phyloP scores from a whole-genome alignment of 1,140 invertebrate genomes.

The Rhyacophila brunnea region DNA sequence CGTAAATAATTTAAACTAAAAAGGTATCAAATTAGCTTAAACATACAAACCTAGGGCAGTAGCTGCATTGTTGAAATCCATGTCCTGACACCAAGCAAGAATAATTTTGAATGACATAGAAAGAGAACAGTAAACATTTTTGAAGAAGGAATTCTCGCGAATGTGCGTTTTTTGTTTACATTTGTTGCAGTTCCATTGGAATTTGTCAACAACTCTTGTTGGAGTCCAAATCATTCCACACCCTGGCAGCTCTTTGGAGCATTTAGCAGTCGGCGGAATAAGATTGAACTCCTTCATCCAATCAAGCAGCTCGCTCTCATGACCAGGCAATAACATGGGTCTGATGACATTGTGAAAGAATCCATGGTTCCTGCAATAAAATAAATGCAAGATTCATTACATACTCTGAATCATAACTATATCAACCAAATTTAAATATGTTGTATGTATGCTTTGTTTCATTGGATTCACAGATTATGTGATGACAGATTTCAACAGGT shows the following conservation, averaged over 20 bases:
- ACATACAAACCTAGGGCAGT: slow-evolving; percentile 23
- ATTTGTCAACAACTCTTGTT: slow-evolving; percentile 32
- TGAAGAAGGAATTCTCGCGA: slow-evolving; percentile 33
- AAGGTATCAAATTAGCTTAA: too few species aligned
- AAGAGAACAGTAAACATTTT: slow-evolving; percentile 27
- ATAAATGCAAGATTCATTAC: background rate
- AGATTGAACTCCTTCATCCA: slow-evolving; percentile 32
- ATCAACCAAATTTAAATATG: background rate
- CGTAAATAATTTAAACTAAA: too few species aligned
- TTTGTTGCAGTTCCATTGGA: slow-evolving; percentile 30
- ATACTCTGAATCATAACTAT: background rate
- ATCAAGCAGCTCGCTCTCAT: slow-evolving; percentile 22
- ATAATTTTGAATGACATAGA: slow-evolving; percentile 30
- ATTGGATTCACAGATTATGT: background rate
- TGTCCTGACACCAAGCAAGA: slow-evolving; percentile 31
- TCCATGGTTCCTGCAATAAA: slow-evolving; percentile 16
- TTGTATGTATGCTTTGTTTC: background rate
- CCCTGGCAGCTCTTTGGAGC: slow-evolving; percentile 12
- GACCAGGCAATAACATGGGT: slow-evolving; percentile 14
- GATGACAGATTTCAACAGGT: slow-evolving; percentile 3
- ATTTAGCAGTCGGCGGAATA: slow-evolving; percentile 16
- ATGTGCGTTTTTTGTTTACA: slow-evolving; percentile 29
- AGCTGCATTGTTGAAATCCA: slow-evolving; percentile 23
- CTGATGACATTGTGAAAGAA: slow-evolving; percentile 21
- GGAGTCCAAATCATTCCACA: slow-evolving; percentile 18